phyloP scores from a whole-genome alignment of 35 echinoderm and acorn worm genomes.

The Patiria miniata region DNA sequence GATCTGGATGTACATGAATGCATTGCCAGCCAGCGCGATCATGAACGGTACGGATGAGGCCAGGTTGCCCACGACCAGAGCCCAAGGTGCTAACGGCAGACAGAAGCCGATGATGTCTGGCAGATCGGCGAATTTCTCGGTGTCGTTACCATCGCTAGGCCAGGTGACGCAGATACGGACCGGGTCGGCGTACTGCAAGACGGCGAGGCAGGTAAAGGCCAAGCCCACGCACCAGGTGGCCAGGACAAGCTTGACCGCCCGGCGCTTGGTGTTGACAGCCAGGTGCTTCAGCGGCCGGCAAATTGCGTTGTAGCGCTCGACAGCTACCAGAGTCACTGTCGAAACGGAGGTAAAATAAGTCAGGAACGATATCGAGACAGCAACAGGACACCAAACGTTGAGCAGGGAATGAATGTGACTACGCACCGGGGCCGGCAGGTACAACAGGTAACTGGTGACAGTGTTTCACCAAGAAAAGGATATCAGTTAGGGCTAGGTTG shows the following conservation, averaged over 20 bases:
- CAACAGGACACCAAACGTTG: constrained; percentile 48
- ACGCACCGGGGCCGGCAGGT: constrained; percentile 44
- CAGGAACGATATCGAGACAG: constrained; percentile 59
- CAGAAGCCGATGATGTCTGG: constrained; percentile 30
- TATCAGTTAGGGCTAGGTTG: constrained; percentile 70
- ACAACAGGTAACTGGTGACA: constrained; percentile 56
- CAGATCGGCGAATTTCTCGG: constrained; percentile 11
- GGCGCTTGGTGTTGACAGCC: constrained; percentile 32
- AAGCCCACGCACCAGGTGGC: constrained; percentile 53
- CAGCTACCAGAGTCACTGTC: constrained; percentile 58
- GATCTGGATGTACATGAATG: constrained; percentile 65
- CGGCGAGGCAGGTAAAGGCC: constrained; percentile 50
- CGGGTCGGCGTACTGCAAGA: constrained; percentile 41
- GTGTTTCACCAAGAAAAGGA: constrained; percentile 64
- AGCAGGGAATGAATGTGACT: constrained; percentile 34
- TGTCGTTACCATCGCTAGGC: constrained; percentile 30
- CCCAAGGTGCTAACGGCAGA: neutral
- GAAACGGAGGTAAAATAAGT: constrained; percentile 71
- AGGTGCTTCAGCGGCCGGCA: constrained; percentile 66
- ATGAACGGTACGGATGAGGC: constrained; percentile 67
- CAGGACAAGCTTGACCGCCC: constrained; percentile 37
- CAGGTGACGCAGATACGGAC: constrained; percentile 37
- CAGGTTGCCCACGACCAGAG: constrained; percentile 31
- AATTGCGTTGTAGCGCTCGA: constrained; percentile 76
- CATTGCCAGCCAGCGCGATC: constrained; percentile 46